Evolutionary conservation across 2,797 vertebrate genomes (phyloP), one percentile per base, ranked within the genome.

Genomic region (Cyclura pinguis): DNA sequence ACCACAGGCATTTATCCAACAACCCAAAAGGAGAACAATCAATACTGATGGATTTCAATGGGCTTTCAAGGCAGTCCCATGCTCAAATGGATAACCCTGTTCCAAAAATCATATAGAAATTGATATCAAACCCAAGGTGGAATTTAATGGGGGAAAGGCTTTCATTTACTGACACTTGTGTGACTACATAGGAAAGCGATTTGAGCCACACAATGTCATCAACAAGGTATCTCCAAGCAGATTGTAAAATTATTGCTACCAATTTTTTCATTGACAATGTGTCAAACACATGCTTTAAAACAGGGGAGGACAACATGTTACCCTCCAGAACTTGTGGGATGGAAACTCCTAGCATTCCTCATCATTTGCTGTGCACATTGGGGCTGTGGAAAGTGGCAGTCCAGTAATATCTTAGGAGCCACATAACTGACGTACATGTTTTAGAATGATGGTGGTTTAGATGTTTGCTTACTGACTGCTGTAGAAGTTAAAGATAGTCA

Each of bases 221-320:
- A 12, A 72, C 82, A 91, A 86, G 18, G 69, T 38, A 89, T 89
- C 83, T 91, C 82, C 80, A 27, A 91, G 22, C 47, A 88, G 55
- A 59, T 88, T 93, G 47, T 29, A 50, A 93, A 24, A 84, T 14
- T 6, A 57, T 76, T 89, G 69, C 93, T 84, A 24, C 78, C 35
- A 84, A 91, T 10, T 4, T 2, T 0, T 89, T 92, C 57, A 81
- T n/a, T 6, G 67, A 0, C 12, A 67, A 0, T 29, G 74, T 91
- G 22, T 84, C n/a, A 52, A 85, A n/a, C 84, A 88, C 3, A 74
- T 59, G 72, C 42, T 50, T 42, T 82, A 86, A 94, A 92, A 67
- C 89, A 93, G 89, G 35, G 47, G 8, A 74, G 4, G 87, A 59
- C 9, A 13, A 69, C 18, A 62, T 62, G 16, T 59, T 16, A 59